Evolutionary conservation across 2,113 vertebrate species (phyloP).

Genomic region (Hypanus sabinus): DNA sequence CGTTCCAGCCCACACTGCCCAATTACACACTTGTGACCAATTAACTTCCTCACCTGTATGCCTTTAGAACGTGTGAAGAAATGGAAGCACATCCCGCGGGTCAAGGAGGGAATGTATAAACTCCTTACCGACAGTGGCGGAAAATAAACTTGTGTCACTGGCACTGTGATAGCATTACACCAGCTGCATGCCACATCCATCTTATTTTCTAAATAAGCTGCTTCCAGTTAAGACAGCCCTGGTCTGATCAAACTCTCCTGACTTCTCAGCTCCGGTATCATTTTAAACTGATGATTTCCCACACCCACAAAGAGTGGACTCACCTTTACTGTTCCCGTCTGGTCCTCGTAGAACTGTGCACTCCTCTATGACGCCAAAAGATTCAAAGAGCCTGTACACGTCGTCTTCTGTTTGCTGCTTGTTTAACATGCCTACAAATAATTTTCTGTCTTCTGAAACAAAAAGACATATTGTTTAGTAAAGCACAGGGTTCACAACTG

Average conservation of each 20-base stretch:
- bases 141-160: too few relatives aligned
- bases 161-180: too few relatives aligned
- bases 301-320: background rate
- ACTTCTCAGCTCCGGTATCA: background rate
- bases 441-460: conserved; percentile 69
- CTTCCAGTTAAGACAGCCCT: background rate
- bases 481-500: background rate
- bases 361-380: conserved; percentile 94
- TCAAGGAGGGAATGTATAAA: too few relatives aligned
- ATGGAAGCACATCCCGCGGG: too few relatives aligned
- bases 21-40: too few relatives aligned
- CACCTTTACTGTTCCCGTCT: conserved; percentile 98
- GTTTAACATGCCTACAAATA: conserved; percentile 98
- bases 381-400: conserved; percentile 92
- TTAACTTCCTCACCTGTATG: too few relatives aligned
- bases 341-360: conserved; percentile 93
- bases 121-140: too few relatives aligned
- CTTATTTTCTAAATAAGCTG: background rate
- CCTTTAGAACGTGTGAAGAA: too few relatives aligned
- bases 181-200: too few relatives aligned
- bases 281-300: background rate
- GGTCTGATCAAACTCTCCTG: background rate
- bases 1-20: too few relatives aligned
- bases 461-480: conserved; percentile 25
- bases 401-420: conserved; percentile 98